Percentiles rank a stretch among this genome's conserved stretches.
Conservation (phyloP, 2,797 vertebrate genomes). For the Cuniculus paca region DNA sequence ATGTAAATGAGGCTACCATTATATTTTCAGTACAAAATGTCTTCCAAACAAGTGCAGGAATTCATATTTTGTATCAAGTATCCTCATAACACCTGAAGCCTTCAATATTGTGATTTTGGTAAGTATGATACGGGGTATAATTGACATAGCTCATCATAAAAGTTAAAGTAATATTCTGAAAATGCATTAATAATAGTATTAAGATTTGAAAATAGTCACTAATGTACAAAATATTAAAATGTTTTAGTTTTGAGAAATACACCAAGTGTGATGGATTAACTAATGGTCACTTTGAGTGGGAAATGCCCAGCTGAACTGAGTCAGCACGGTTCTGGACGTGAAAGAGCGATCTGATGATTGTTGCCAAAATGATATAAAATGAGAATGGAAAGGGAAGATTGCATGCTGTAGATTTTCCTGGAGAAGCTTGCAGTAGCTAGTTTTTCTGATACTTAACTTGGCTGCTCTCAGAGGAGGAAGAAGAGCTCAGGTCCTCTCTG, state of each 20-base stretch:
- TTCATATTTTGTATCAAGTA: not conserved
- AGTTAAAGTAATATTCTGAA: constrained; percentile 46
- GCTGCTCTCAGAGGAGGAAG: not conserved
- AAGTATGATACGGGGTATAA: not conserved
- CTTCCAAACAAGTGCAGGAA: constrained; percentile 33
- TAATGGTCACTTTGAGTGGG: not conserved
- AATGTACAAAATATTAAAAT: not conserved
- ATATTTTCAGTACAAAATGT: not conserved
- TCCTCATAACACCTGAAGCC: not conserved
- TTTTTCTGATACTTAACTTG: not conserved
- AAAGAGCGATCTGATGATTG: not conserved
- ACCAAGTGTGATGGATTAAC: not conserved
- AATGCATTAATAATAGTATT: not conserved
- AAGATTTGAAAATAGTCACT: not conserved
- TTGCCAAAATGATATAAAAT: not conserved
- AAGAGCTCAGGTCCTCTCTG: not conserved
- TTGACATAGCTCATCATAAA: not conserved
- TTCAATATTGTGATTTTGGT: constrained; percentile 11
- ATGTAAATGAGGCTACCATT: not conserved
- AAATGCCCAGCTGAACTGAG: not conserved
- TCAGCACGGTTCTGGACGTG: not conserved
- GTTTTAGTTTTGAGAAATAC: not conserved
- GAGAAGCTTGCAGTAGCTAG: not conserved
- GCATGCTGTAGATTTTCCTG: not conserved
- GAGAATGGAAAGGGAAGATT: not conserved